Conservation (phyloP, 2,888 invertebrate species). For the Chironomus riparius region DNA sequence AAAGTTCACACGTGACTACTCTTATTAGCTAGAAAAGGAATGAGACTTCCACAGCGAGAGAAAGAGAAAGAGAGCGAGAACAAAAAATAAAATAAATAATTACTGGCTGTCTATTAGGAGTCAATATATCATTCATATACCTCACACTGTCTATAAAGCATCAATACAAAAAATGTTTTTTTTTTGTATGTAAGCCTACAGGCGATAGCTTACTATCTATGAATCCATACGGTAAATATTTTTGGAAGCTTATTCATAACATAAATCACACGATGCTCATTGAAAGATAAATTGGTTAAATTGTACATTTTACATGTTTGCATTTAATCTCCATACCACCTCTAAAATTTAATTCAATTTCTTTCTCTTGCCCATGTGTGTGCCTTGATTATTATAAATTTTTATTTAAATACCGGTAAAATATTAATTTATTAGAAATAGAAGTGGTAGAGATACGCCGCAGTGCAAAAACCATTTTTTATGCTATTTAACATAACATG, state of each 20-base stretch:
- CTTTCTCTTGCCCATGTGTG: neutral
- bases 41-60: neutral
- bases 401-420: slow-evolving; percentile 8
- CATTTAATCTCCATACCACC: neutral
- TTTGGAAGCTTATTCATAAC: neutral
- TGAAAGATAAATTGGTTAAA: neutral
- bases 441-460: neutral
- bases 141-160: neutral
- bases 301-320: neutral
- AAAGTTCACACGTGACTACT: too few relatives aligned
- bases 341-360: neutral
- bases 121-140: slow-evolving; percentile 25
- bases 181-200: neutral
- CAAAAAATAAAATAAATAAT: slow-evolving; percentile 14
- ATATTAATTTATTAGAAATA: neutral
- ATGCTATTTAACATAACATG: neutral
- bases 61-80: neutral
- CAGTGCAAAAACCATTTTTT: slow-evolving; percentile 3
- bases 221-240: neutral
- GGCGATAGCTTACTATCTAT: too few relatives aligned
- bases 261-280: slow-evolving; percentile 7
- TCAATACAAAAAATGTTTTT: neutral
- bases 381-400: neutral
- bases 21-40: too few relatives aligned
- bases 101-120: slow-evolving; percentile 22